Evolutionary conservation across 1,140 invertebrate species (phyloP).

Genomic region (Aphaenogaster ashmeadi): DNA sequence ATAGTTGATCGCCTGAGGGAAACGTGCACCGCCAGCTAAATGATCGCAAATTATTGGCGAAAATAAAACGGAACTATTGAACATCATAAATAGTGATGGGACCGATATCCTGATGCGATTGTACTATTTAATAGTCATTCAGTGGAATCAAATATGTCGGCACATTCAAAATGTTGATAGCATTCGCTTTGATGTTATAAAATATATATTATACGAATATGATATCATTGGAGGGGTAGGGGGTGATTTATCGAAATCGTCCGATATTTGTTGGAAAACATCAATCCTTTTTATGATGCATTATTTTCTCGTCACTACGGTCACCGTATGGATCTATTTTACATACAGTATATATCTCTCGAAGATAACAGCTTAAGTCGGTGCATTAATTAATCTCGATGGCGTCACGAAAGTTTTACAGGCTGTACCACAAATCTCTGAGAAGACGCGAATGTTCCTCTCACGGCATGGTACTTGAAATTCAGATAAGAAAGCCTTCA

Average conservation of each 20-base stretch:
- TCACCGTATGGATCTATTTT: background rate
- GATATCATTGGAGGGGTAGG: background rate
- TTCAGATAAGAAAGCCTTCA: slow-evolving; percentile 70
- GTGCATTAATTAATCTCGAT: slow-evolving; percentile 63
- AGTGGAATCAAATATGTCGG: background rate
- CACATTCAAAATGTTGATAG: background rate
- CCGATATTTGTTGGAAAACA: background rate
- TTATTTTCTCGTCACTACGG: background rate
- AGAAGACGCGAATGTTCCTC: slow-evolving; percentile 60
- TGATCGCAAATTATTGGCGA: slow-evolving; percentile 15
- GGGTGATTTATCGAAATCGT: background rate
- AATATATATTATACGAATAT: background rate
- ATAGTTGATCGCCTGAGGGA: slow-evolving; percentile 29
- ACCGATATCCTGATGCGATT: background rate
- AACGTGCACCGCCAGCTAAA: slow-evolving; percentile 20
- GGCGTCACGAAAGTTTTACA: slow-evolving; percentile 63
- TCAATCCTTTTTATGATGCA: background rate
- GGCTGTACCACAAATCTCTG: slow-evolving; percentile 60
- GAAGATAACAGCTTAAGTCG: slow-evolving; percentile 50
- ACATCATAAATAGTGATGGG: background rate
- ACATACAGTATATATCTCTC: slow-evolving; percentile 11
- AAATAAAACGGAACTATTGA: background rate
- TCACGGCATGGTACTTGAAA: slow-evolving; percentile 65
- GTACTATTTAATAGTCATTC: background rate
- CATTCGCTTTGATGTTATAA: background rate